Evolutionary conservation across 2,113 vertebrate genomes (phyloP), one percentile per base, ranked within the genome.

Genomic region (Microcebus murinus): DNA sequence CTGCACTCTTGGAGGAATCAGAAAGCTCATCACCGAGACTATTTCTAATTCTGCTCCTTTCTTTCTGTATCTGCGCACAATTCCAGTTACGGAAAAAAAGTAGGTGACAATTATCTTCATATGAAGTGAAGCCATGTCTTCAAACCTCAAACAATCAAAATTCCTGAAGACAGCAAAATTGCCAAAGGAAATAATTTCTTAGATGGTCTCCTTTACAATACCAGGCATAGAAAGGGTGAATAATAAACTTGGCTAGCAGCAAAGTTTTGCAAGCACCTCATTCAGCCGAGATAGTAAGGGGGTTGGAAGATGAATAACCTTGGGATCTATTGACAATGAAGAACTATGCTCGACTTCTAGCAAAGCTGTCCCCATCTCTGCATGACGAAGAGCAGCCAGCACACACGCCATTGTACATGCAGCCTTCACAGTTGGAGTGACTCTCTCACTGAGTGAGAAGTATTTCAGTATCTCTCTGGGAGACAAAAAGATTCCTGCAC

Each of bases 401-500:
- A 97, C 83, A 77, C 98, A 98, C 61, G 98, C 67, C 34, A 97
- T 85, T 0, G 98, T 97, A 55, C 96, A 98, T 0, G 9, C 97
- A 0, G 74, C 91, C 98, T 98, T 98, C 92, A 98, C 97, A 0
- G 1, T 71, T 14, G 98, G 80, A 0, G 98, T 92, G 0, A 97
- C 0, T 0, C 98, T 98, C 0, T 98, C 79, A 0, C 98, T 98
- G 39, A 98, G 97, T 13, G 96, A 96, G 73, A 97, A 98, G 90
- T 96, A 96, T n/a, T 97, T 98, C 71, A 98, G 59, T 27, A 98
- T 98, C 11, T 97, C 98, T 0, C 95, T 97, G 25, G 98, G 98
- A 86, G 98, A 98, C 45, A 98, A 93, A 1, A 98, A 98, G 67
- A 98, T 98, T 3, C 98, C 97, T 86, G 98, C 97, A 14, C 97